phyloP scores from a whole-genome alignment of 2,113 vertebrate genomes.

The Mormyrus lacerda region DNA sequence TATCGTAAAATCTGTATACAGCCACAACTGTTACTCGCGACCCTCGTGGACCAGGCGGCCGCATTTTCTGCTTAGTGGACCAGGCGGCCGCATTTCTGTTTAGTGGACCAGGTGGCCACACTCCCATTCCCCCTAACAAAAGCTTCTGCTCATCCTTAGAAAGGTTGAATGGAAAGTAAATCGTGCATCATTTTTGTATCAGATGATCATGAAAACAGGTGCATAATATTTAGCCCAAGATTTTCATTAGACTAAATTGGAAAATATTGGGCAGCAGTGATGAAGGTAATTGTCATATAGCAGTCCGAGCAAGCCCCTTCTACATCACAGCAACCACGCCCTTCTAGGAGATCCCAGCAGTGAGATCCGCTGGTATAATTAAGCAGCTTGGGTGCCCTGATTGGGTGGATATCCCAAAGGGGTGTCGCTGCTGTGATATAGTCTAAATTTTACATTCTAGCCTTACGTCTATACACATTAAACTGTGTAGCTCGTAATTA shows the following conservation, averaged over 20 bases:
- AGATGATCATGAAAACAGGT: not conserved
- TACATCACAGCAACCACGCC: not conserved
- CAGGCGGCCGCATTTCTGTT: no score
- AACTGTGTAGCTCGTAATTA: not conserved
- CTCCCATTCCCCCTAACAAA: no score
- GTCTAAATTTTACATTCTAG: not conserved
- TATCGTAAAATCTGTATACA: not conserved
- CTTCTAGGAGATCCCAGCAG: not conserved
- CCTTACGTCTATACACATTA: not conserved
- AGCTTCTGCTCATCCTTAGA: not conserved
- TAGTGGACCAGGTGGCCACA: no score
- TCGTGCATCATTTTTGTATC: not conserved
- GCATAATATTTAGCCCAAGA: not conserved
- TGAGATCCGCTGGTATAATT: not conserved
- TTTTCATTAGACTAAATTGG: not conserved
- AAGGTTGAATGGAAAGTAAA: not conserved
- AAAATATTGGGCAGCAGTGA: not conserved
- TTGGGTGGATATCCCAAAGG: not conserved
- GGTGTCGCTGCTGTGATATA: not conserved
- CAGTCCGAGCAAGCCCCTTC: not conserved
- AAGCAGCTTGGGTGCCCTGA: not conserved
- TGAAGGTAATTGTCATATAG: not conserved
- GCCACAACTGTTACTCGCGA: no score
- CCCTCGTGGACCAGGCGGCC: no score
- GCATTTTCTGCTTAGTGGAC: no score